Percentiles rank a stretch among this genome's conserved stretches.
These are phyloP conservation scores for Palloptera scutellata DNA, from an alignment of 2,888 invertebrate genomes.

Conservation along the genomic window DNA sequence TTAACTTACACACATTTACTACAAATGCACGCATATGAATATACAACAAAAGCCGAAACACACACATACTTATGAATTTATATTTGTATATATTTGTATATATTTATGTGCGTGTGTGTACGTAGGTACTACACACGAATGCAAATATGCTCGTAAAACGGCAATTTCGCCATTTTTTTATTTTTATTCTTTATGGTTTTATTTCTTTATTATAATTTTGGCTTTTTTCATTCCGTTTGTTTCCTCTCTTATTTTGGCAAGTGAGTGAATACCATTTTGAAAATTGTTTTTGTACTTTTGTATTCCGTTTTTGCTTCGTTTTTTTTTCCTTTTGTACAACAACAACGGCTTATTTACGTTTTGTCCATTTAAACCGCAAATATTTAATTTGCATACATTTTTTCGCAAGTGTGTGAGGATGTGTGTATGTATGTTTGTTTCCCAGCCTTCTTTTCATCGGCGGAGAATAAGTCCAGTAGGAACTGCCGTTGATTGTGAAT, in stretches of 20 bases:
- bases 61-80: slow-evolving; percentile 8
- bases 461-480: too few relatives aligned
- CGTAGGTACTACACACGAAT: slow-evolving; percentile 31
- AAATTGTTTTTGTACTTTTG: slow-evolving; percentile 34
- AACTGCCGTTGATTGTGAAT: too few relatives aligned
- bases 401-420: slow-evolving; percentile 28
- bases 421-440: slow-evolving; percentile 12
- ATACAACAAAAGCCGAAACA: slow-evolving; percentile 2
- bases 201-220: slow-evolving; percentile 32
- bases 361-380: slow-evolving; percentile 43
- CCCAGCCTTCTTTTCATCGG: slow-evolving; percentile 14
- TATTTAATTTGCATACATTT: slow-evolving; percentile 51
- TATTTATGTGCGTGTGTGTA: neutral
- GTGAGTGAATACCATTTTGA: slow-evolving; percentile 56
- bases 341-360: slow-evolving; percentile 31
- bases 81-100: slow-evolving; percentile 11
- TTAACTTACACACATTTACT: slow-evolving; percentile 48
- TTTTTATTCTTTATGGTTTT: slow-evolving; percentile 33
- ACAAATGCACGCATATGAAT: slow-evolving; percentile 9
- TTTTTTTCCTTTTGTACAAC: neutral
- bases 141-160: slow-evolving; percentile 53
- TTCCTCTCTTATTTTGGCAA: slow-evolving; percentile 41
- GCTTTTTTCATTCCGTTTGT: slow-evolving; percentile 24
- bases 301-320: slow-evolving; percentile 14
- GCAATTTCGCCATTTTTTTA: slow-evolving; percentile 54